Percentiles rank a stretch among this genome's conserved stretches.
Evolutionary conservation across 2,113 vertebrate species (phyloP).

Genomic region (Reinhardtius hippoglossoides): DNA sequence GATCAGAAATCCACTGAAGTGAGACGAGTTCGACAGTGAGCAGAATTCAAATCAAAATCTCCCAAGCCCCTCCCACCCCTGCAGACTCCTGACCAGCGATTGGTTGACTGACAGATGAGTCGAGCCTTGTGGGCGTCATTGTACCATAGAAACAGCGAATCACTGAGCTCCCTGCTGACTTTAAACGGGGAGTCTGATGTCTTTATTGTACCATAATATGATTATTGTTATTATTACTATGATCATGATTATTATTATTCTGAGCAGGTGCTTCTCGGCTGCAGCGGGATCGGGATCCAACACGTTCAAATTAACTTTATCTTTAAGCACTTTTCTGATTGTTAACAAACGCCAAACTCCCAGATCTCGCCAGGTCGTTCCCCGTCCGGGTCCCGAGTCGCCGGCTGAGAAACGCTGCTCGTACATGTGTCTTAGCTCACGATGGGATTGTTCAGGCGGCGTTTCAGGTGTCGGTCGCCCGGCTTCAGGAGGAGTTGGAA

Average conservation of each 20-base stretch:
- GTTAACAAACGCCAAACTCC: conserved; percentile 5
- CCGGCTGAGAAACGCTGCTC: conserved; percentile 41
- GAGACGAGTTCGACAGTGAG: too few relatives aligned
- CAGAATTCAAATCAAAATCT: not conserved
- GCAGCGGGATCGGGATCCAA: conserved; percentile 16
- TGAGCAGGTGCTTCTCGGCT: conserved; percentile 52
- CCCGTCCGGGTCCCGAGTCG: not conserved
- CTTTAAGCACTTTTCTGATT: conserved; percentile 34
- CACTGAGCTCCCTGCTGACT: not conserved
- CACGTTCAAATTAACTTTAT: conserved; percentile 14
- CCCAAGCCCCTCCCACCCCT: conserved; percentile 40
- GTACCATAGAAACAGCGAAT: conserved; percentile 1
- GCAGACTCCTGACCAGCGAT: conserved; percentile 8
- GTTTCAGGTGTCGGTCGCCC: not conserved
- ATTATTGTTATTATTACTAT: conserved; percentile 53
- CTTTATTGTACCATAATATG: conserved; percentile 63
- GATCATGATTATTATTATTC: conserved; percentile 44
- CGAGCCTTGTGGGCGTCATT: not conserved
- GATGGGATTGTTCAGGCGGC: conserved; percentile 46
- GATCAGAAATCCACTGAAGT: not conserved
- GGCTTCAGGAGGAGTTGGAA: not conserved
- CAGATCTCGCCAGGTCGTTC: not conserved
- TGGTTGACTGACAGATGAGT: conserved; percentile 11
- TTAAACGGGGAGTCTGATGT: not conserved
- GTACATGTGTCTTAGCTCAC: conserved; percentile 61